Base-by-base conservation (phyloP, 2,797 vertebrate genomes). In the Darevskia nairensis region DNA sequence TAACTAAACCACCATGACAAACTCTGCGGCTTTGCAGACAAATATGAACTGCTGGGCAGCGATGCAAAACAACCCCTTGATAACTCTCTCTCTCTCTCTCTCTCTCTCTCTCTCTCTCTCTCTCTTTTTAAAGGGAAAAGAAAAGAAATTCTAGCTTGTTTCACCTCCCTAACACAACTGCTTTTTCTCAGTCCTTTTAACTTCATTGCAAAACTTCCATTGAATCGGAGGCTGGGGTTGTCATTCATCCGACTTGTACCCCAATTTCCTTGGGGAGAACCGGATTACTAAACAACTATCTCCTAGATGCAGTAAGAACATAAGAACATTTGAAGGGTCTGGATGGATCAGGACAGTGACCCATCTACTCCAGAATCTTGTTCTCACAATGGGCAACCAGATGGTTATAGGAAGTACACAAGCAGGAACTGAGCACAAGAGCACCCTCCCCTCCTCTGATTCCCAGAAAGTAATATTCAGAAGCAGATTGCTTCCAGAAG, bases 1-100 rank as follows among this genome's bases (percentile, higher is more conserved):
- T 94, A 94, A 93, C 93, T 92, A 94, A 96, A 92, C 78, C 86
- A 91, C 88, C 94, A 92, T 87, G 90, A 94, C 91, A 95, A 92
- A 94, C 86, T 32, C 92, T 0, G 6, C 69, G 35, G 91, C 86
- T 82, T 0, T 91, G 86, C 92, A 91, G 90, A 88, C 90, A 94
- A 93, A 93, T 93, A 78, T 84, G 92, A 95, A 91, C 79, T 84
- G 80, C 80, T 91, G 90, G 76, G 94, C 93, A 92, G 84, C 21
- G 92, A 91, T 89, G 94, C 93, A 89, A 92, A 94, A 76, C 91
- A 21, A 84, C 84, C 80, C 89, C 88, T 88, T 91, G 83, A 88
- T 86, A 89, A 71, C 23, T 13, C 82, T 75, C 19, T 78, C 59
- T 85, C 39, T 41, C 39, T 41, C 39, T 41, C 39, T 35, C 35